These are phyloP conservation scores for Xestia c-nigrum DNA, from an alignment of 2,888 invertebrate genomes.

Conservation along the genomic window DNA sequence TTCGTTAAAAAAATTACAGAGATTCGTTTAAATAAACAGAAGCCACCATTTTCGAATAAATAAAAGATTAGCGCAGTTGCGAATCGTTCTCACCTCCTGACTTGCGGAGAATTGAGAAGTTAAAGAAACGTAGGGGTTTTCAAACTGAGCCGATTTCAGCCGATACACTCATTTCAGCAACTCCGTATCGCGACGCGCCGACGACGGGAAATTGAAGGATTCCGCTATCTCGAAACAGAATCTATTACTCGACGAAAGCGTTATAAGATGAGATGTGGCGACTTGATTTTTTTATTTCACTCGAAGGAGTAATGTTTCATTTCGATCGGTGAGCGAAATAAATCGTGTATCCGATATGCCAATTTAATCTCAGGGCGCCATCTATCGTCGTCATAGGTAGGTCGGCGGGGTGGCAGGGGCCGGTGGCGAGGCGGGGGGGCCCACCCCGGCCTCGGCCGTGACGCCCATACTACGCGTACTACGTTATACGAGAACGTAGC, in stretches of 20 bases:
- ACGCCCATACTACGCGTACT: slow-evolving; percentile 77
- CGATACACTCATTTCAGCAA: slow-evolving; percentile 55
- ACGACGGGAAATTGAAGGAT: slow-evolving; percentile 70
- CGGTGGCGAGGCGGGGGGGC: slow-evolving; percentile 34
- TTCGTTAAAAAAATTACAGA: slow-evolving; percentile 30
- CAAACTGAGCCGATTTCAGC: slow-evolving; percentile 51
- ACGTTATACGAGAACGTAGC: slow-evolving; percentile 76
- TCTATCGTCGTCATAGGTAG: slow-evolving; percentile 79
- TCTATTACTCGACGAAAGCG: slow-evolving; percentile 67
- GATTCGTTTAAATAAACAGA: slow-evolving; percentile 58
- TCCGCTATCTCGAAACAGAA: slow-evolving; percentile 59
- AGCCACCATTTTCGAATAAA: slow-evolving; percentile 72
- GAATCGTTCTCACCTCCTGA: slow-evolving; percentile 74
- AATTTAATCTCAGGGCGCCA: slow-evolving; percentile 84
- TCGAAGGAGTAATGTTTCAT: slow-evolving; percentile 71
- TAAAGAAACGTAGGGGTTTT: slow-evolving; percentile 69
- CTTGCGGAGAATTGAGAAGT: slow-evolving; percentile 79
- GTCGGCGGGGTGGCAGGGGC: slow-evolving; percentile 57
- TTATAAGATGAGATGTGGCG: slow-evolving; percentile 44
- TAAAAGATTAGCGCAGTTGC: slow-evolving; percentile 74
- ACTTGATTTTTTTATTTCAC: slow-evolving; percentile 68
- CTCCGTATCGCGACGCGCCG: slow-evolving; percentile 50
- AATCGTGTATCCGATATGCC: slow-evolving; percentile 82
- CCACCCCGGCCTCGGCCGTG: slow-evolving; percentile 67
- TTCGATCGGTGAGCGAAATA: slow-evolving; percentile 76